Evolutionary conservation across 1,140 invertebrate species (phyloP).

Genomic region (Hypothenemus hampei): DNA sequence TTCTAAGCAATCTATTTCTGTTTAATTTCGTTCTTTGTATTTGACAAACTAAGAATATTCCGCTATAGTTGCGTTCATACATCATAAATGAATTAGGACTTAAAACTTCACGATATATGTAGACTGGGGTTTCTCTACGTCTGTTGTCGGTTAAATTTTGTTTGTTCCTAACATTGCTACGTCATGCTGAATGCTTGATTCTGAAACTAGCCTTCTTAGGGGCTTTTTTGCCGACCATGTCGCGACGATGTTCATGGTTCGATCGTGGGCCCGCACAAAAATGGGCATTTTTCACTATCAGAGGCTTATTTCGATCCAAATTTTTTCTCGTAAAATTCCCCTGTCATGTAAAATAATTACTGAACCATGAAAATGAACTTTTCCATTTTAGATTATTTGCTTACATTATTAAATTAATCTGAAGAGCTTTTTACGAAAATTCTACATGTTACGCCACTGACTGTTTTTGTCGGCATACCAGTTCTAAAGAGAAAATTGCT

Average conservation of each 20-base stretch:
- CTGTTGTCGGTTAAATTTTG: constrained; percentile 8
- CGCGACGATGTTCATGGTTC: constrained; percentile 15
- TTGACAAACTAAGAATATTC: too few species aligned
- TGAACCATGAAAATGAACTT: too few species aligned
- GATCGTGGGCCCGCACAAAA: constrained; percentile 11
- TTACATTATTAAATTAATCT: too few species aligned
- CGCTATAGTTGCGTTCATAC: too few species aligned
- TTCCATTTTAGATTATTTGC: too few species aligned
- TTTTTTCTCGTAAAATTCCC: background rate
- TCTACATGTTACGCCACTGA: constrained; percentile 16
- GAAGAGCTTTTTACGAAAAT: too few species aligned
- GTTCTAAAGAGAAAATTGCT: constrained; percentile 7
- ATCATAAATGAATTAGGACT: too few species aligned
- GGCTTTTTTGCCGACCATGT: constrained; percentile 19
- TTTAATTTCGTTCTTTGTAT: too few species aligned
- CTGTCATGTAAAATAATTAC: too few species aligned
- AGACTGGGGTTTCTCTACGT: background rate
- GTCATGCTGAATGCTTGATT: constrained; percentile 13
- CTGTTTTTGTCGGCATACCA: constrained; percentile 7
- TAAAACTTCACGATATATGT: too few species aligned
- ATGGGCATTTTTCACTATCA: constrained; percentile 2
- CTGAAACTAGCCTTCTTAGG: constrained; percentile 8
- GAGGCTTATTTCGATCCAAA: constrained; percentile 2
- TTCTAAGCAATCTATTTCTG: too few species aligned
- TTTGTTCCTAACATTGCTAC: constrained; percentile 5